Percentiles rank a stretch among this genome's conserved stretches.
Conservation (phyloP, 2,113 vertebrate genomes). For the Microcebus jonahi region DNA sequence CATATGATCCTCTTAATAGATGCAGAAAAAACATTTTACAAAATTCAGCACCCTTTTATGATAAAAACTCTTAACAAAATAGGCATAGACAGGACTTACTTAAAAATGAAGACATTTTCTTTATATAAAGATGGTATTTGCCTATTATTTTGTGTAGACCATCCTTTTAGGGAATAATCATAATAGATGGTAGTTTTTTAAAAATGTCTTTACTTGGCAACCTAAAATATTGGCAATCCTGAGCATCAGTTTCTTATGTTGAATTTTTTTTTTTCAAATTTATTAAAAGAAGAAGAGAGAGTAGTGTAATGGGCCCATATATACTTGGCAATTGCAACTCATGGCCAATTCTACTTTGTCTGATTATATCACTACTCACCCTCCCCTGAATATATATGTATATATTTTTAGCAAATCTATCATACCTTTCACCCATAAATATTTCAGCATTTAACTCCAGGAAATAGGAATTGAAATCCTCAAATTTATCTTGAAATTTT, state of each 20-base stretch:
- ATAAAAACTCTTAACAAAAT: too few species aligned
- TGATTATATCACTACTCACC: not conserved
- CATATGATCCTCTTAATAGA: too few species aligned
- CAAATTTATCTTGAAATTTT: not conserved
- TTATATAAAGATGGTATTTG: not conserved
- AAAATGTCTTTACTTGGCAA: not conserved
- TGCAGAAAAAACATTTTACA: too few species aligned
- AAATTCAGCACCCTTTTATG: too few species aligned
- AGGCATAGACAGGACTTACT: too few species aligned
- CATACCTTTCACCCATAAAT: not conserved
- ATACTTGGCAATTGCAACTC: not conserved
- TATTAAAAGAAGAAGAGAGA: not conserved
- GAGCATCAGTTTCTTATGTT: not conserved
- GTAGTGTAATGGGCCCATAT: not conserved
- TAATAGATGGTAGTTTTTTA: not conserved
- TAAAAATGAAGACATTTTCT: not conserved
- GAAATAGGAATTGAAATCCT: not conserved
- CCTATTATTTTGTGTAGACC: not conserved
- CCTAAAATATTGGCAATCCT: not conserved
- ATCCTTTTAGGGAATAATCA: not conserved
- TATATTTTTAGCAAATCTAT: not conserved
- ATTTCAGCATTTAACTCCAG: not conserved
- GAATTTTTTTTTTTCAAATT: not conserved
- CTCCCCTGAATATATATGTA: not conserved
- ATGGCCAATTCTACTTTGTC: not conserved